phyloP scores from a whole-genome alignment of 2,113 vertebrate genomes.

The Nasalis larvatus region DNA sequence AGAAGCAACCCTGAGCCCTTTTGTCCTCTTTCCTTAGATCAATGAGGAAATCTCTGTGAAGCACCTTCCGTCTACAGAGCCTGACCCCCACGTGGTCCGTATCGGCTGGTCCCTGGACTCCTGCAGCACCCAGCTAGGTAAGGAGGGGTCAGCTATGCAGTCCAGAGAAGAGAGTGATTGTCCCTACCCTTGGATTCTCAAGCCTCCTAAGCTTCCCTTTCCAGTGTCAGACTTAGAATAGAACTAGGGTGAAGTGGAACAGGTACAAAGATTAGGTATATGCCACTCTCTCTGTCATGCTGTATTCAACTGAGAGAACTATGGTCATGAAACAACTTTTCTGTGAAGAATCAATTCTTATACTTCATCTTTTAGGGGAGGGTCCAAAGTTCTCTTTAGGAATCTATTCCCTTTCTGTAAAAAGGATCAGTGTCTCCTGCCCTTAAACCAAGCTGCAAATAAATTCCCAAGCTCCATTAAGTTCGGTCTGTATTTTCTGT shows the following conservation, averaged over 20 bases:
- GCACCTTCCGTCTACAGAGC: conserved; percentile 91
- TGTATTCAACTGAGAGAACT: background rate
- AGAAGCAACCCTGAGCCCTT: background rate
- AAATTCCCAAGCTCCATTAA: background rate
- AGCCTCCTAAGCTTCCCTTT: background rate
- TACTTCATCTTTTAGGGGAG: background rate
- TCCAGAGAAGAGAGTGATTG: background rate
- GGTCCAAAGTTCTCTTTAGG: conserved; percentile 11
- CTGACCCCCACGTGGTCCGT: conserved; percentile 92
- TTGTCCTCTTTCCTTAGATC: conserved; percentile 82
- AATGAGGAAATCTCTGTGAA: conserved; percentile 94
- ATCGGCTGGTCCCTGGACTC: conserved; percentile 94
- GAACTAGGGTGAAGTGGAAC: background rate
- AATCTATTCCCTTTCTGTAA: background rate
- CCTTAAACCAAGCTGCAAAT: background rate
- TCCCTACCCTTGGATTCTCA: background rate
- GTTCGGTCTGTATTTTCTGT: conserved; percentile 12
- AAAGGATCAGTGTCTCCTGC: background rate
- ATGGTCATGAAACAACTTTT: background rate
- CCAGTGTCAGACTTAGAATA: background rate
- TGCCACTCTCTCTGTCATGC: background rate
- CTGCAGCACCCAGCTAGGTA: conserved; percentile 93
- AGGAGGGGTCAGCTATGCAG: conserved; percentile 56
- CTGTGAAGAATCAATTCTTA: background rate
- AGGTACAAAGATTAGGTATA: background rate